Base-by-base conservation (phyloP, 2,113 vertebrate species). In the Kryptolebias marmoratus region DNA sequence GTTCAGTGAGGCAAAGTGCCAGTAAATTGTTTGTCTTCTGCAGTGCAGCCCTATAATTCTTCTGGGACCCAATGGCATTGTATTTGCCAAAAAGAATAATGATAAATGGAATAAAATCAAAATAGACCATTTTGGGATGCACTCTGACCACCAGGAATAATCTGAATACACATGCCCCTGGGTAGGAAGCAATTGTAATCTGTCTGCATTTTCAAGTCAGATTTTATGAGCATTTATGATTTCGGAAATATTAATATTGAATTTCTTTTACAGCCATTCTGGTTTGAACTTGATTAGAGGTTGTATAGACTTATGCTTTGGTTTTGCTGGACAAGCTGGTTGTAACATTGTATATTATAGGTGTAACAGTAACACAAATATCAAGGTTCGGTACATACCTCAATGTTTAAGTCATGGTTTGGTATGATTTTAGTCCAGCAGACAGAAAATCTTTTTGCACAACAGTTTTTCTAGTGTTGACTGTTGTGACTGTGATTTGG, bases 11-110 rank as follows among this genome's bases (percentile, higher is more conserved):
- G 94, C 94, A 95, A 93, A 95, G 92, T 95, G 94, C 93, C 92
- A 95, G 91, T 94, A 95, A 95, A 94, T 95, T 95, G 93, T 95
- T 94, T 95, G 94, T 93, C 93, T 94, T 93, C 93, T 91, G 92
- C 92, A 91, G 93, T 90, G 92, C 91, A 90, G 92, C 90, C 88
- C 90, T 93, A 94, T 94, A 94, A 94, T 93, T 94, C 94, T 93
- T 95, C 92, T 90, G 94, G 94, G 94, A 94, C 86, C 86, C 89
- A 88, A 91, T 92, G 90, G 91, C 91, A 92, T 91, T 94, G 92
- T 93, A 92, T 93, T 93, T 95, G 94, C 93, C 94, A 94, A 94
- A 92, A 83, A 92, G 90, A 95, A 95, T 95, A 94, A 94, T 94
- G 93, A 95, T 94, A 93, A 90, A 95, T 95, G 94, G 87, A 90